Conservation (phyloP, 2,113 vertebrate species). For the Rhizomys pruinosus region DNA sequence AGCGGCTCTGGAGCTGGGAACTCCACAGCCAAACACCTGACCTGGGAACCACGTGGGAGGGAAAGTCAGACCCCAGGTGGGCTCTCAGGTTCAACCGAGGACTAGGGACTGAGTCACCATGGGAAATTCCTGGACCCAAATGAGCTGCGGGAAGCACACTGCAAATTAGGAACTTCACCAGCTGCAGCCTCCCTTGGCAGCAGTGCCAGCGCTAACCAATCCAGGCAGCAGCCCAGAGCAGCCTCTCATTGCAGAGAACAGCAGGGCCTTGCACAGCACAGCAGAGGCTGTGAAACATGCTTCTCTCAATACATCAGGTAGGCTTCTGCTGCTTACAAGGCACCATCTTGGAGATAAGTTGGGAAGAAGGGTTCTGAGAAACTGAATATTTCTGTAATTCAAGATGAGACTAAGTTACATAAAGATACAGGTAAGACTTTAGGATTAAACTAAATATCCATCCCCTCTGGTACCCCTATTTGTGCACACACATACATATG, state of each 20-base stretch:
- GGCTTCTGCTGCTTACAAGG: rapidly evolving
- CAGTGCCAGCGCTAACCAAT: neutral
- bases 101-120: neutral
- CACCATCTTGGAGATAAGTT: neutral
- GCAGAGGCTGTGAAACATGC: rapidly evolving
- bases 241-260: neutral
- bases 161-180: neutral
- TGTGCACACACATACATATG: no score
- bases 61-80: neutral
- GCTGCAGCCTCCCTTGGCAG: neutral
- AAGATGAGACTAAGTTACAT: neutral
- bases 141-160: slow-evolving; percentile 9
- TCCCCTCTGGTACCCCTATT: rapidly evolving
- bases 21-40: neutral
- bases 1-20: neutral
- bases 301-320: neutral
- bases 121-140: slow-evolving; percentile 48
- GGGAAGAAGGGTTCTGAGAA: neutral
- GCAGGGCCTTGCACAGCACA: neutral
- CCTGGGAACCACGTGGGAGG: neutral
- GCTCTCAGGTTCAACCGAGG: neutral
- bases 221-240: neutral
- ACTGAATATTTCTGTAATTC: neutral
- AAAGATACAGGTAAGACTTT: neutral
- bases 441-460: neutral